Percentiles rank a stretch among this genome's conserved stretches.
Conservation (phyloP, 2,888 invertebrate genomes). For the Polyommatus iphigenia region DNA sequence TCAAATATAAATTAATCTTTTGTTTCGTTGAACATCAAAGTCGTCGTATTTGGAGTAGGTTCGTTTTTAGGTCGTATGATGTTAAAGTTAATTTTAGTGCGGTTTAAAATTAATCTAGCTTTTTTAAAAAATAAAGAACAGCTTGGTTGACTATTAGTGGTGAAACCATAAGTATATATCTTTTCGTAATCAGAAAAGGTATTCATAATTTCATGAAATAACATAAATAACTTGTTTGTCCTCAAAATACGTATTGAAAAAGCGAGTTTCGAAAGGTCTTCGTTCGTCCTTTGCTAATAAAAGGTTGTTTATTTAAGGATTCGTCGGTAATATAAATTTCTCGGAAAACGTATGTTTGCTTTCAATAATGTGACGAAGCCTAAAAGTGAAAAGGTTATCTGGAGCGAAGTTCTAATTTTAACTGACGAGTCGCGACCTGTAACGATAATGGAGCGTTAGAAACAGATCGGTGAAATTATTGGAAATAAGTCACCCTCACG, state of each 20-base stretch:
- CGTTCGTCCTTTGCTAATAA: not conserved
- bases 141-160: too few species aligned
- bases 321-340: slow-evolving; percentile 2
- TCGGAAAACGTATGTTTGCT: not conserved
- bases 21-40: slow-evolving; percentile 1
- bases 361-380: slow-evolving; percentile 10
- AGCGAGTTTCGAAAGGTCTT: not conserved
- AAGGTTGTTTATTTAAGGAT: slow-evolving; percentile 1
- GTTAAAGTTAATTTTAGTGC: not conserved
- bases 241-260: slow-evolving; percentile 12
- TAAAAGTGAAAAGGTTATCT: slow-evolving; percentile 15
- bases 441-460: not conserved
- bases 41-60: not conserved
- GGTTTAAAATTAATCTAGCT: not conserved
- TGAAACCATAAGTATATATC: too few species aligned
- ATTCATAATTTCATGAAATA: too few species aligned
- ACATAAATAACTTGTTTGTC: not conserved
- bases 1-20: not conserved
- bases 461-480: not conserved
- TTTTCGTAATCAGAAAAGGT: too few species aligned
- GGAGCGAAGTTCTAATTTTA: not conserved
- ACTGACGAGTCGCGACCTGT: not conserved
- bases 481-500: not conserved
- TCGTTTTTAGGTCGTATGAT: not conserved
- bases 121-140: too few species aligned